Conservation (phyloP, 2,113 vertebrate species). For the Solea solea region DNA sequence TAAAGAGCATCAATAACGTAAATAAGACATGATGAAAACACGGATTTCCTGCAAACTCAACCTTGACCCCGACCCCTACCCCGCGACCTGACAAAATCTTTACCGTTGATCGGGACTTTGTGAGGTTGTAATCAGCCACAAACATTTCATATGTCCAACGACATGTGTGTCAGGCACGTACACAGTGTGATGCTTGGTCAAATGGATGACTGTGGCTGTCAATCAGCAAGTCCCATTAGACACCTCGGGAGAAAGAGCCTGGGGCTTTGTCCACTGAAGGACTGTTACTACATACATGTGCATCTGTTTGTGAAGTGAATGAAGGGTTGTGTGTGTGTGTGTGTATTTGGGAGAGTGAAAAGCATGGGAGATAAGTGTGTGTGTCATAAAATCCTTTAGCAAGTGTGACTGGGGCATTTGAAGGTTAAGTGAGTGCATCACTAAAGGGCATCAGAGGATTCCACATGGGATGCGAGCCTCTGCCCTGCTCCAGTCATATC, state of each 20-base stretch:
- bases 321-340: constrained; percentile 10
- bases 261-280: constrained; percentile 62
- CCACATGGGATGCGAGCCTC: constrained; percentile 49
- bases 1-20: constrained; percentile 58
- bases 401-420: constrained; percentile 51
- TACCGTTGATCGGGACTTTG: neutral
- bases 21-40: constrained; percentile 63
- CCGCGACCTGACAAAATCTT: constrained; percentile 30
- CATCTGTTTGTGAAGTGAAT: constrained; percentile 33
- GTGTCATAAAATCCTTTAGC: constrained; percentile 47
- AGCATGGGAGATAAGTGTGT: constrained; percentile 3
- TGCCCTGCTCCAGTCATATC: constrained; percentile 22
- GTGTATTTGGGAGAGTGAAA: constrained; percentile 3
- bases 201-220: constrained; percentile 54
- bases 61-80: constrained; percentile 53
- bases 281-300: constrained; percentile 38
- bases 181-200: constrained; percentile 30
- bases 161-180: constrained; percentile 12
- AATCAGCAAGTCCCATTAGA: constrained; percentile 69
- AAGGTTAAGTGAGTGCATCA: constrained; percentile 70
- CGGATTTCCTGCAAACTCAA: constrained; percentile 51
- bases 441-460: constrained; percentile 51
- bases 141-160: constrained; percentile 28
- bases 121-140: constrained; percentile 13
- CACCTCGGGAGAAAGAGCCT: constrained; percentile 48